Evolutionary conservation across 2,113 vertebrate species (phyloP), one percentile per base, ranked within the genome.

Genomic region (Poecile atricapillus): DNA sequence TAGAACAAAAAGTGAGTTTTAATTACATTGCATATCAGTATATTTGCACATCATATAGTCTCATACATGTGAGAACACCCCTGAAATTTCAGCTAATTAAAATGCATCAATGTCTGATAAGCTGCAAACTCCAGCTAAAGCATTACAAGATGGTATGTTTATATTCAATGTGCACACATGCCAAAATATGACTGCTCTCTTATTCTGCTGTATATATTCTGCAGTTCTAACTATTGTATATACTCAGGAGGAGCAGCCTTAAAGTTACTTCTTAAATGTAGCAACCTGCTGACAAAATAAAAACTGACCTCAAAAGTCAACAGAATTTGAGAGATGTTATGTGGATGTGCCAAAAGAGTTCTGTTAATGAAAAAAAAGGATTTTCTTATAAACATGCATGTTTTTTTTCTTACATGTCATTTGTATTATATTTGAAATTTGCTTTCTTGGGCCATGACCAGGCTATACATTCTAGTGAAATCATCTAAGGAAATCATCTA

Each of bases 381-480:
- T 89, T 89, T 87, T 77, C n/a, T 86, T n/a, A 83, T 37, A 83
- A 83, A 39, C 11, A 14, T 1, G 4, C 0, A 0, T 6, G 9
- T 24, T 49, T 52, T n/a, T 35, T 77, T 3, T 1, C 25, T 33
- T 60, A 71, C 3, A 1, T 44, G 25, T 56, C 0, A 56, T 47
- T 68, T 53, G 30, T 20, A 56, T 11, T 27, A 8, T 43, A 78
- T 50, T 52, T 84, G 13, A 93, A 52, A 79, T 56, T 58, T 71
- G 24, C n/a, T 79, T 89, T 73, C 65, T 58, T 58, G 20, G 18
- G n/a, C 49, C 10, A 11, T 27, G 73, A 60, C 14, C 20, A 62
- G 20, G 46, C 20, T 41, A 70, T 12, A 33, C 5, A 53, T 23
- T 58, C 25, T 19, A 71, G 13, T 47, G 53, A 27, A 13, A 87